Evolutionary conservation across 2,888 invertebrate species (phyloP), one percentile per base, ranked within the genome.

Genomic region (Hirtodrosophila trivittata): DNA sequence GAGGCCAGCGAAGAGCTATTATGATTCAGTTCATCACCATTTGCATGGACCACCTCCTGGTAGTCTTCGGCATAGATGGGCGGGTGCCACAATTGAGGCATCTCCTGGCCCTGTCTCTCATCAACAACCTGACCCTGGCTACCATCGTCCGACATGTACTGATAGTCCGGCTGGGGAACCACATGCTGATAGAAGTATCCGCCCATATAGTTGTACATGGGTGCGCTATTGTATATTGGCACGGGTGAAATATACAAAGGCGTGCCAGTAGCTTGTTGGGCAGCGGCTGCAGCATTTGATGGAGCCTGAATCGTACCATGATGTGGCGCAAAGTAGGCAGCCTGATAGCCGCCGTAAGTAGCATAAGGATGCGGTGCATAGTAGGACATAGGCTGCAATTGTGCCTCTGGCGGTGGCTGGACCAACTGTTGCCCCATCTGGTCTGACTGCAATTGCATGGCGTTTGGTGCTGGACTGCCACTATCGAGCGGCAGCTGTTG

Each of bases 211-310:
- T 88, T 89, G 63, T 87, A 90, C 30, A 89, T 60, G 28, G 66
- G 87, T 9, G 66, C 78, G 6, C 70, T 43, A 47, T 87, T 82
- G 59, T 88, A 90, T 26, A 90, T 64, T 18, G 88, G 87, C 73
- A 90, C 66, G 4, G 83, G 75, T 7, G 87, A 75, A 18, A 90
- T 64, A 57, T 80, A 90, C 1, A 91, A 26, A 6, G 90, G 90
- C 1, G 78, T 55, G 1, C 90, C 90, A 3, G 90, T 75, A 8
- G 90, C 90, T 60, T 90, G 91, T 66, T 91, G 91, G 18, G 89
- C 88, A 25, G 86, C 75, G 10, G 83, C 70, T 9, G 71, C 66
- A 3, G 83, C 56, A 59, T 67, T 86, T 0, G 80, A 76, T 16
- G 66, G 57, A 5, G 73, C 51, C 60, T 74, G 82, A 26, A 87